These are phyloP conservation scores for Pasiphila rectangulata DNA, from an alignment of 2,888 invertebrate genomes.

Conservation along the genomic window DNA sequence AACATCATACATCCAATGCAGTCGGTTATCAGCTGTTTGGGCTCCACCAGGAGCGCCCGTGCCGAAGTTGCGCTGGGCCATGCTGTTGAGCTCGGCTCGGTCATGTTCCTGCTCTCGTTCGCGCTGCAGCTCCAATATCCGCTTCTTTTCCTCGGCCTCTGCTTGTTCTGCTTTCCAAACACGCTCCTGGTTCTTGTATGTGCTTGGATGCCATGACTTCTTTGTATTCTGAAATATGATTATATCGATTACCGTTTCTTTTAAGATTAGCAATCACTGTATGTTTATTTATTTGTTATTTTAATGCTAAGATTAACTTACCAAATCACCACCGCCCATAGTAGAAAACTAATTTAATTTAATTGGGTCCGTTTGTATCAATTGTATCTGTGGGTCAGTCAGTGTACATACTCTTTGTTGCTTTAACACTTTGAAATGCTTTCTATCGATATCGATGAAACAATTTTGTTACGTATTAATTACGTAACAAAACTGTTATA, in stretches of 20 bases:
- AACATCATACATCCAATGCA: conserved; percentile 95
- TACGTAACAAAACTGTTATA: too few relatives aligned
- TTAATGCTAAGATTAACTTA: too few relatives aligned
- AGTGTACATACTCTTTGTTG: too few relatives aligned
- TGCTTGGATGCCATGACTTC: conserved; percentile 90
- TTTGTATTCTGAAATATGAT: conserved; percentile 85
- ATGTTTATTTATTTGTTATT: too few relatives aligned
- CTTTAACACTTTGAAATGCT: too few relatives aligned
- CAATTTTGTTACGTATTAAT: too few relatives aligned
- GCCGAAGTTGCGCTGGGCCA: conserved; percentile 79
- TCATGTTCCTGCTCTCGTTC: conserved; percentile 85
- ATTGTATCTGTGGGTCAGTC: too few relatives aligned
- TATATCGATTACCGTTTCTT: too few relatives aligned
- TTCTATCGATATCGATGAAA: too few relatives aligned
- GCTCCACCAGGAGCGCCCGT: conserved; percentile 53
- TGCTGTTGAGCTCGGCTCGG: conserved; percentile 83
- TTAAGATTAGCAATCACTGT: too few relatives aligned
- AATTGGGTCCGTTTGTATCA: too few relatives aligned
- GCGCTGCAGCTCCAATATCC: conserved; percentile 84
- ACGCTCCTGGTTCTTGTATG: conserved; percentile 87
- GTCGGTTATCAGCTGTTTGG: conserved; percentile 75
- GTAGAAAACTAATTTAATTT: too few relatives aligned
- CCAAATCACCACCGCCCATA: conserved; percentile 71
- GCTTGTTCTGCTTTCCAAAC: conserved; percentile 90
- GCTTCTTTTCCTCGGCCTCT: conserved; percentile 84